A percentile compares a stretch with the other conserved stretches of the same genome.
phyloP scores from a whole-genome alignment of 2,888 invertebrate species.

The Folsomia manolachei region DNA sequence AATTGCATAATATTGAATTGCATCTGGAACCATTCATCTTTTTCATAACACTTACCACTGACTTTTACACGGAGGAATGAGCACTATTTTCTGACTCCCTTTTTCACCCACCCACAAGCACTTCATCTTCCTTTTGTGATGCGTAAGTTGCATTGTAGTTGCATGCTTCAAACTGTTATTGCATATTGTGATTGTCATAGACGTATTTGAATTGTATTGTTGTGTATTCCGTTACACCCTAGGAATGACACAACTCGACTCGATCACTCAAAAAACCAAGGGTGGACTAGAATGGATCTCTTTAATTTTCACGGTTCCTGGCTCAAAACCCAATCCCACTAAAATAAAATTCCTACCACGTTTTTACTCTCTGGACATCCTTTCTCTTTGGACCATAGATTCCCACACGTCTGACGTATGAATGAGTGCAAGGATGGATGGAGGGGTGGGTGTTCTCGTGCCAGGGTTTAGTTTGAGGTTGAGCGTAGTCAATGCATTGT shows the following conservation, averaged over 20 bases:
- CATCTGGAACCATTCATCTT: slow-evolving; percentile 21
- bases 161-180: neutral
- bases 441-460: no score
- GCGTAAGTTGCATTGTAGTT: neutral
- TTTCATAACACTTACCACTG: slow-evolving; percentile 13
- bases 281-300: neutral
- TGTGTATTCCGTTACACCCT: no score
- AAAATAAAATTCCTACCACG: neutral
- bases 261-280: no score
- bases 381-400: no score
- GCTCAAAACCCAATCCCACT: neutral
- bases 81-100: neutral
- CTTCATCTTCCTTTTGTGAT: no score
- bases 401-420: neutral
- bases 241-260: no score
- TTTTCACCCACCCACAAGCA: neutral
- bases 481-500: neutral
- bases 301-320: neutral
- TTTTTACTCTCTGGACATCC: neutral
- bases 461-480: no score
- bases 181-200: neutral
- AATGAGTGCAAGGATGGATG: neutral
- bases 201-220: no score
- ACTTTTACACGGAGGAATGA: slow-evolving; percentile 9
- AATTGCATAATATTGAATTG: slow-evolving; percentile 23